These are phyloP conservation scores for Nycticorax nycticorax DNA, from an alignment of 2,113 vertebrate species.

Conservation along the genomic window DNA sequence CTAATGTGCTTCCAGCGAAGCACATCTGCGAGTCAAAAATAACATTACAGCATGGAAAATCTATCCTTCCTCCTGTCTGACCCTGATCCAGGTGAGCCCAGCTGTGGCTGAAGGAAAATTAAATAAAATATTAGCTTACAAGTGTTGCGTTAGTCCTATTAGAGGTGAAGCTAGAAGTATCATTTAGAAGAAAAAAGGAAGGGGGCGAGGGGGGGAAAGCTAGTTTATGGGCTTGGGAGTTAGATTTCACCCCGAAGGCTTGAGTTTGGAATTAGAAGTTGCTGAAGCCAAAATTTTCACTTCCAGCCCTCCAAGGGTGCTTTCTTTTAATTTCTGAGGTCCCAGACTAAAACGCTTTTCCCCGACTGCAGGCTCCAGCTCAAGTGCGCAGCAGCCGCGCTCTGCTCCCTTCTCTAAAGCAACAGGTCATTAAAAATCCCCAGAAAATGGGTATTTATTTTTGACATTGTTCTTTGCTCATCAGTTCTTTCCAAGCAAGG, in stretches of 20 bases:
- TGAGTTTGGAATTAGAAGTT: neutral
- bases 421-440: neutral
- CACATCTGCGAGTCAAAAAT: neutral
- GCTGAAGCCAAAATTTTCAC: neutral
- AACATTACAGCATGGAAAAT: neutral
- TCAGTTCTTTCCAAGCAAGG: neutral
- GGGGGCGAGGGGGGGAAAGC: no score
- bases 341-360: neutral
- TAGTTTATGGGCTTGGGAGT: neutral
- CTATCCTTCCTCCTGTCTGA: neutral
- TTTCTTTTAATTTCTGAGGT: neutral
- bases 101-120: neutral
- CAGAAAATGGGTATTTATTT: neutral
- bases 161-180: neutral
- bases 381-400: fast-evolving
- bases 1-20: neutral
- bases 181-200: neutral
- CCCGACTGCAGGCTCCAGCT: neutral
- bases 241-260: neutral
- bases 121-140: neutral
- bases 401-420: neutral
- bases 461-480: neutral
- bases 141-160: neutral
- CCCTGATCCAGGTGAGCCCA: neutral
- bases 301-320: neutral